Evolutionary conservation across 2,113 vertebrate species (phyloP).

Genomic region (Motacilla tschutschensis): DNA sequence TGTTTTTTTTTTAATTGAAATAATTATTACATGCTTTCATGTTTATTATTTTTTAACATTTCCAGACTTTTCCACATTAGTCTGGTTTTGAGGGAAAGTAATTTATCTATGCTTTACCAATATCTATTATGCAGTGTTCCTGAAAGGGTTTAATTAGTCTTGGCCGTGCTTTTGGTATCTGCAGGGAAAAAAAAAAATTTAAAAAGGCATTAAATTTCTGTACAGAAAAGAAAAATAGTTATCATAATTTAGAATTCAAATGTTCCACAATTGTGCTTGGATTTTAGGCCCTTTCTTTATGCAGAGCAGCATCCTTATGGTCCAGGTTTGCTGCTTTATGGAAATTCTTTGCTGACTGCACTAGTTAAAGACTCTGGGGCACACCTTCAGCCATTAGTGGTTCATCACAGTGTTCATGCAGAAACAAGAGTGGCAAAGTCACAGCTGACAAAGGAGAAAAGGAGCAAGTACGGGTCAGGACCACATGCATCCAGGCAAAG

Average conservation of each 20-base stretch:
- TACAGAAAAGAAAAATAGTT: neutral
- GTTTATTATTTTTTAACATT: neutral
- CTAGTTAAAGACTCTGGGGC: neutral
- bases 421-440: neutral
- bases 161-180: neutral
- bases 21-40: neutral
- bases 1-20: neutral
- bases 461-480: rapidly evolving
- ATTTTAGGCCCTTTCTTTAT: neutral
- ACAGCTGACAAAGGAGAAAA: neutral
- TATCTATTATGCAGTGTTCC: neutral
- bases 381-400: neutral
- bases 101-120: neutral
- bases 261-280: neutral
- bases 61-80: neutral
- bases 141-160: constrained; percentile 1
- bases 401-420: neutral
- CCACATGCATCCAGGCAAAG: rapidly evolving
- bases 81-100: neutral
- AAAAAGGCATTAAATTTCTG: neutral
- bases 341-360: neutral
- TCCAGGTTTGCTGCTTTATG: neutral
- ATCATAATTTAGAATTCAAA: neutral
- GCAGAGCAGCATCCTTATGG: neutral
- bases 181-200: neutral